A percentile compares a stretch with the other conserved stretches of the same genome.
These are phyloP conservation scores for Cheilosia vernalis DNA, from an alignment of 2,888 invertebrate species.

Conservation along the genomic window DNA sequence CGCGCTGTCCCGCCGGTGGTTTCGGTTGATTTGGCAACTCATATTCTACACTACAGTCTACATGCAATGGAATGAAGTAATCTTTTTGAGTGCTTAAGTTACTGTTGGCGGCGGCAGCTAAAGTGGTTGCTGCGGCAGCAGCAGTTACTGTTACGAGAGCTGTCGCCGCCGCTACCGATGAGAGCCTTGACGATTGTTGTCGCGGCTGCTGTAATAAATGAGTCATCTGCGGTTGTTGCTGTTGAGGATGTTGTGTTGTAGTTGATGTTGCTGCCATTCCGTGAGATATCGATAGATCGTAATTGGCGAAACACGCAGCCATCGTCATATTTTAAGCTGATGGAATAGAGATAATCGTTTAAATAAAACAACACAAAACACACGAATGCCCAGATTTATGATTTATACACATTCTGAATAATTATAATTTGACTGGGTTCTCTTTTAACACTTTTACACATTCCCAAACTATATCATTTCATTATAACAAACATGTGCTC, in stretches of 20 bases:
- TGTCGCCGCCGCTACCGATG: slow-evolving; percentile 76
- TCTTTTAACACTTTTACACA: slow-evolving; percentile 8
- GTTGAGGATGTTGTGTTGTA: slow-evolving; percentile 75
- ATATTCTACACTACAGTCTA: slow-evolving; percentile 96
- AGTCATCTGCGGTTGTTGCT: slow-evolving; percentile 59
- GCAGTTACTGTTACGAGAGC: slow-evolving; percentile 78
- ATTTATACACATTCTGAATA: slow-evolving; percentile 27
- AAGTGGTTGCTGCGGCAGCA: slow-evolving; percentile 85
- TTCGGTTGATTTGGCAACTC: slow-evolving; percentile 95
- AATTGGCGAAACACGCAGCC: slow-evolving; percentile 83
- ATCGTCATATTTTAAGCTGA: slow-evolving; percentile 80
- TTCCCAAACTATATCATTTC: not conserved
- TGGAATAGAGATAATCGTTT: not conserved
- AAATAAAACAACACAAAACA: slow-evolving; percentile 3
- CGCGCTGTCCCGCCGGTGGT: slow-evolving; percentile 92
- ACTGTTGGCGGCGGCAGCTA: slow-evolving; percentile 81
- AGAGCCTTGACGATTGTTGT: slow-evolving; percentile 74
- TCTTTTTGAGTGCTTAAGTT: slow-evolving; percentile 86
- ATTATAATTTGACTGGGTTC: slow-evolving; percentile 6
- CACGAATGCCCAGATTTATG: slow-evolving; percentile 4
- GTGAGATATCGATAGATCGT: slow-evolving; percentile 82
- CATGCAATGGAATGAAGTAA: slow-evolving; percentile 93
- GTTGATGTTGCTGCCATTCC: slow-evolving; percentile 77
- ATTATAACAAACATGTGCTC: not conserved
- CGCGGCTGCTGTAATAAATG: slow-evolving; percentile 72